phyloP scores from a whole-genome alignment of 2,888 invertebrate genomes.

The Drosophila meridiana region DNA sequence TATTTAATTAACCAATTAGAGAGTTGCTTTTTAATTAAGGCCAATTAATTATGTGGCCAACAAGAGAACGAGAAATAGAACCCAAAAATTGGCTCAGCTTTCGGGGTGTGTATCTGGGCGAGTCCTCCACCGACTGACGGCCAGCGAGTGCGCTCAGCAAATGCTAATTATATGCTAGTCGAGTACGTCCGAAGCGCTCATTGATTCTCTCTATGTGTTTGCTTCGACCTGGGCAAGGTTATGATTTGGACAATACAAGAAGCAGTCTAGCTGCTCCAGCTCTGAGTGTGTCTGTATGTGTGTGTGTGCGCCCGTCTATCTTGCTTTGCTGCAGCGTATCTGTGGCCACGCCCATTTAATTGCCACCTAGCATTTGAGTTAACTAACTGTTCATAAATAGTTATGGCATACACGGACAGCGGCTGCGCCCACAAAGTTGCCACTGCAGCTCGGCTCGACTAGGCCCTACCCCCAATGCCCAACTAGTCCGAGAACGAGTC shows the following conservation, averaged over 20 bases:
- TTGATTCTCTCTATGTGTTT: conserved; percentile 53
- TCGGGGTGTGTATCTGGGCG: conserved; percentile 78
- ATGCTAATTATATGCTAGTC: conserved; percentile 78
- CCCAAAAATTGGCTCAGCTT: conserved; percentile 54
- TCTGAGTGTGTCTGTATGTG: not conserved
- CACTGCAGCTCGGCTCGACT: conserved; percentile 38
- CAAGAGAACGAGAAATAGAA: conserved; percentile 51
- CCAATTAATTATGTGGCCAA: conserved; percentile 53
- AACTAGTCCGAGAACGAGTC: conserved; percentile 49
- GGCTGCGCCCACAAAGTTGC: conserved; percentile 79
- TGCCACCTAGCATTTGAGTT: conserved; percentile 81
- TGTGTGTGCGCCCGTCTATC: conserved; percentile 18
- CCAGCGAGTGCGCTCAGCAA: conserved; percentile 52
- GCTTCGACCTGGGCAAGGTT: conserved; percentile 63
- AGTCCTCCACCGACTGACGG: conserved; percentile 55
- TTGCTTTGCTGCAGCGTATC: conserved; percentile 24
- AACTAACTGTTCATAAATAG: conserved; percentile 81
- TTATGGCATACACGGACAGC: conserved; percentile 80
- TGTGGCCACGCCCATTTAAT: conserved; percentile 75
- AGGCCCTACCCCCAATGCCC: conserved; percentile 33
- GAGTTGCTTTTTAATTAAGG: conserved; percentile 68
- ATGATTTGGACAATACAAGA: conserved; percentile 63
- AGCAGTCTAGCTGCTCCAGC: conserved; percentile 28
- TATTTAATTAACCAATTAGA: conserved; percentile 76
- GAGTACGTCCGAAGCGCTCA: conserved; percentile 57